Evolutionary conservation across 2,888 invertebrate genomes (phyloP), one percentile per base, ranked within the genome.

Genomic region (Nephrocerus scutellatus): DNA sequence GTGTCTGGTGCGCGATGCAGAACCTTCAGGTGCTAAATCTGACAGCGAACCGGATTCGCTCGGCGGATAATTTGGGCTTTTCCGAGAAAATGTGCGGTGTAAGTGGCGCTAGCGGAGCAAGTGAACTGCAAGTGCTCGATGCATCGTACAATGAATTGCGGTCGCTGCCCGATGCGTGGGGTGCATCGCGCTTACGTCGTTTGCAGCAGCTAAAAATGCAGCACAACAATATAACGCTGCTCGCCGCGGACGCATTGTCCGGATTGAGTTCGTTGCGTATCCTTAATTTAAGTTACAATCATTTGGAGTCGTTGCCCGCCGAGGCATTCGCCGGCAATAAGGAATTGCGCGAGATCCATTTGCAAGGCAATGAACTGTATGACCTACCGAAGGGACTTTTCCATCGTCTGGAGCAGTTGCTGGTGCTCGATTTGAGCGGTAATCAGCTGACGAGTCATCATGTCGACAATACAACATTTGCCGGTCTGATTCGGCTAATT

Each of bases 281-380:
- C 24, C 69, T 95, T 35, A 90, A 93, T 72, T 74, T 91, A 59
- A 87, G 90, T 52, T 82, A 84, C 64, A 95, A 95, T 67, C 79
- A 79, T 49, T 70, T 95, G 54, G 82, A 81, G 52, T 77, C 80
- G 13, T 66, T 93, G 57, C 91, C 92, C 1, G 80, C 84, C 54
- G 82, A 82, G 30, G 66, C 90, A 40, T 89, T 93, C 66, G 79
- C 82, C 28, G 82, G 83, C 52, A 83, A 84, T 44, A 77, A 83
- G 56, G 88, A 89, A 60, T 70, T 88, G 39, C 77, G 84, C 44
- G 88, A 89, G 69, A 76, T 90, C 46, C 84, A 88, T 60, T 68
- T 89, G 48, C 85, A 88, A 57, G 82, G 86, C 68, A 92, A 93
- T 64, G 82, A 84, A 43, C 71, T 93, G 42, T 82, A 79, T 58